A percentile compares a stretch with the other conserved stretches of the same genome.
phyloP scores from a whole-genome alignment of 2,888 invertebrate genomes.

The Polymixis lichenea region DNA sequence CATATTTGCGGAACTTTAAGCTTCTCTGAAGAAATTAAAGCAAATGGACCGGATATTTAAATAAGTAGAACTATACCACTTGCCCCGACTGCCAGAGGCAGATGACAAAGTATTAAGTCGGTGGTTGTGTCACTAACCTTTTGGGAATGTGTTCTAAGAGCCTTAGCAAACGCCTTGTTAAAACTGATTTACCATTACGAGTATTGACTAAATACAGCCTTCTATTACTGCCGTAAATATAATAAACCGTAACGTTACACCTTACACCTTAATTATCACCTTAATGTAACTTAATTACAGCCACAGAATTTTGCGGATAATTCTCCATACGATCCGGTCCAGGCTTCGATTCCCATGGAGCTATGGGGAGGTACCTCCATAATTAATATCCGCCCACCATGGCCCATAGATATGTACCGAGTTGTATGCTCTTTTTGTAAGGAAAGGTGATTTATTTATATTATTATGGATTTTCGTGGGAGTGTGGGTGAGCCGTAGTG shows the following conservation, averaged over 20 bases:
- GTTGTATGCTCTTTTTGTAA: constrained; percentile 55
- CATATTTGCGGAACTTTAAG: too few relatives aligned
- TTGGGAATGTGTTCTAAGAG: neutral
- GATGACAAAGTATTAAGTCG: too few relatives aligned
- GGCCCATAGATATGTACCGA: constrained; percentile 58
- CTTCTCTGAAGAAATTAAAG: too few relatives aligned
- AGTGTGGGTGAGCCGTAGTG: constrained; percentile 7
- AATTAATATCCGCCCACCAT: constrained; percentile 85
- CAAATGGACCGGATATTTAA: too few relatives aligned
- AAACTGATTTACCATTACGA: neutral
- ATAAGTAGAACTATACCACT: too few relatives aligned
- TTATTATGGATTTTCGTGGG: constrained; percentile 37
- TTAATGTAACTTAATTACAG: constrained; percentile 65
- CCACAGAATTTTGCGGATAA: constrained; percentile 63
- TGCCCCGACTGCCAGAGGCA: too few relatives aligned
- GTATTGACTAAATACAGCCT: neutral
- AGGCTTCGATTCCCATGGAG: constrained; percentile 75
- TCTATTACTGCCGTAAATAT: neutral
- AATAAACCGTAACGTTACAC: constrained; percentile 26
- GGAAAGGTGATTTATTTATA: constrained; percentile 58
- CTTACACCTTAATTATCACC: constrained; percentile 58
- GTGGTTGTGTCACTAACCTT: too few relatives aligned
- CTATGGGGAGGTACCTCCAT: constrained; percentile 76
- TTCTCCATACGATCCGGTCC: constrained; percentile 53
- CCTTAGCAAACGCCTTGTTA: neutral